Percentiles rank a stretch among this genome's conserved stretches.
Conservation (phyloP, 1,140 invertebrate species). For the Ips typographus region DNA sequence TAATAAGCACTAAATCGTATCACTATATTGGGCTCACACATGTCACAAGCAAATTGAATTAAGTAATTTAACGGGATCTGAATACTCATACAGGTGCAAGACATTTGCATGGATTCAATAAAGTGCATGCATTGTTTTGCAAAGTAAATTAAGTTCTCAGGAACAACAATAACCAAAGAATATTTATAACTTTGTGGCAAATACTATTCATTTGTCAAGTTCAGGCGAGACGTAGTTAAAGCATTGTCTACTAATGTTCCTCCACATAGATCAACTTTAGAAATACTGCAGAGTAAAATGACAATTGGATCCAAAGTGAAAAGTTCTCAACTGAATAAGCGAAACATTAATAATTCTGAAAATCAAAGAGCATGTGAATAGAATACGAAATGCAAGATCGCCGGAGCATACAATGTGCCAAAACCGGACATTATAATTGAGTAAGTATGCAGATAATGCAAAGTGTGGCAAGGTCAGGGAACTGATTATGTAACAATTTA, state of each 20-base stretch:
- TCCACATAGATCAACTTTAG: too few species aligned
- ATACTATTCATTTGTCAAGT: too few species aligned
- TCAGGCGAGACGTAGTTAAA: too few species aligned
- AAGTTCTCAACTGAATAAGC: too few species aligned
- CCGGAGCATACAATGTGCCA: conserved; percentile 23
- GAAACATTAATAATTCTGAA: too few species aligned
- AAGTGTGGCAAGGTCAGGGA: conserved; percentile 35
- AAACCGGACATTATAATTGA: conserved; percentile 35
- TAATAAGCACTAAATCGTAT: conserved; percentile 17
- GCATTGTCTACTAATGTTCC: too few species aligned
- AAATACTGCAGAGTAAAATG: too few species aligned
- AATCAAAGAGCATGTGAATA: background rate
- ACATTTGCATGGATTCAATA: conserved; percentile 24
- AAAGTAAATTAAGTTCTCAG: conserved; percentile 3
- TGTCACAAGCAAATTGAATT: conserved; percentile 22
- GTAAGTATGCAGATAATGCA: conserved; percentile 22
- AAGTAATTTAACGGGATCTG: conserved; percentile 20
- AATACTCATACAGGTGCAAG: conserved; percentile 10
- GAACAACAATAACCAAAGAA: background rate
- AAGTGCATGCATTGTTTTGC: conserved; percentile 7
- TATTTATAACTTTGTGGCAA: too few species aligned
- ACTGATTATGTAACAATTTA: conserved; percentile 34
- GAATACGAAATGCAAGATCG: conserved; percentile 29
- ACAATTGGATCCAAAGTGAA: too few species aligned
- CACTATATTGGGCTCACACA: conserved; percentile 15